These are phyloP conservation scores for Umimayanthus chanpuru DNA, from an alignment of 92 coral and sea anemone species.

Conservation along the genomic window DNA sequence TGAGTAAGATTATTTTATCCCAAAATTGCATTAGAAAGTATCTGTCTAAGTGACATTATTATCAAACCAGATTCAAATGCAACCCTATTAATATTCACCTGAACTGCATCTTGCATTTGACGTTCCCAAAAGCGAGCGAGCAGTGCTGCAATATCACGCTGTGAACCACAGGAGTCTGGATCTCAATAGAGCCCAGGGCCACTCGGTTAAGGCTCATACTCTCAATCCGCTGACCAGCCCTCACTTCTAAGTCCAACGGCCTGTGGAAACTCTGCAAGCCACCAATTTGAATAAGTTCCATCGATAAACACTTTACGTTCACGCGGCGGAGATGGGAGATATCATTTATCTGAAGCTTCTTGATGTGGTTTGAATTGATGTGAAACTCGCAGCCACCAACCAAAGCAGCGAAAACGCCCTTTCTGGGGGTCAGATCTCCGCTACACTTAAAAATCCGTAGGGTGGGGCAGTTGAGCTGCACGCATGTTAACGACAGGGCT, in stretches of 20 bases:
- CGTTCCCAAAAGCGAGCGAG: conserved; percentile 51
- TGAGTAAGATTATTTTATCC: too few relatives aligned
- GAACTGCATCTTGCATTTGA: conserved; percentile 63
- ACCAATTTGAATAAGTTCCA: conserved; percentile 55
- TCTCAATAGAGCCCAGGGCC: conserved; percentile 43
- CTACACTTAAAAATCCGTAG: conserved; percentile 71
- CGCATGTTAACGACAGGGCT: conserved; percentile 44
- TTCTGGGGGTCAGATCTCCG: conserved; percentile 62
- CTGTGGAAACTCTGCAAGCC: conserved; percentile 59
- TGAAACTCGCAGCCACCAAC: conserved; percentile 55
- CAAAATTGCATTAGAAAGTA: too few relatives aligned
- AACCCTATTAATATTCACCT: conserved; percentile 16
- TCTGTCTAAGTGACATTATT: too few relatives aligned
- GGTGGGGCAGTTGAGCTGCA: conserved; percentile 70
- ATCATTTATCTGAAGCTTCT: conserved; percentile 67
- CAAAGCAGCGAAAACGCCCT: conserved; percentile 20
- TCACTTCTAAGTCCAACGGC: conserved; percentile 55
- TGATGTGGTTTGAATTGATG: conserved; percentile 52
- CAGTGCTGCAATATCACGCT: conserved; percentile 63
- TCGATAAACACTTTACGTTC: conserved; percentile 51
- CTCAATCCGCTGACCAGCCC: conserved; percentile 54
- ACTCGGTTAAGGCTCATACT: conserved; percentile 50
- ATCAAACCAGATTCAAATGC: too few relatives aligned
- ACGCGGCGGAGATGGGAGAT: conserved; percentile 52
- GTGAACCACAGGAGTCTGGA: conserved; percentile 52